Conservation (phyloP, 2,888 invertebrate genomes). For the Brachypalpus laphriformis region DNA sequence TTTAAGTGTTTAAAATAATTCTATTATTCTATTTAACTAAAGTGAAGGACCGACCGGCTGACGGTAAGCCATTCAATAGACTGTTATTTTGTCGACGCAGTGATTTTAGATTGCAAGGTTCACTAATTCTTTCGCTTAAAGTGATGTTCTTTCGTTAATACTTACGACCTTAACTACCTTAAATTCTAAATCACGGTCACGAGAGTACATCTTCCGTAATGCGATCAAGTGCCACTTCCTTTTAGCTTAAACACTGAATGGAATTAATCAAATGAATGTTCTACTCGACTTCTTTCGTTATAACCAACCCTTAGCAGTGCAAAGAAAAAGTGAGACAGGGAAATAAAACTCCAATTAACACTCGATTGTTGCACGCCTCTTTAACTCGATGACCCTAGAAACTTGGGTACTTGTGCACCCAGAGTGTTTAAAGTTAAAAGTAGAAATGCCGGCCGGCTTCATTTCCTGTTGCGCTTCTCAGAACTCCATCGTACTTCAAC, state of each 20-base stretch:
- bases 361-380: slow-evolving; percentile 63
- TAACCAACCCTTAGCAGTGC: slow-evolving; percentile 20
- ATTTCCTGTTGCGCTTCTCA: slow-evolving; percentile 67
- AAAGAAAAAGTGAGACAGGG: background rate
- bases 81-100: too few relatives aligned
- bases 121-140: too few relatives aligned
- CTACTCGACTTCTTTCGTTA: slow-evolving; percentile 1
- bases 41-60: too few relatives aligned
- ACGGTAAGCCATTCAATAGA: too few relatives aligned
- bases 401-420: slow-evolving; percentile 47
- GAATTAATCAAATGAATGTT: slow-evolving; percentile 52
- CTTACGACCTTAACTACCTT: too few relatives aligned
- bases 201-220: background rate
- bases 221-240: slow-evolving; percentile 1
- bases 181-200: background rate
- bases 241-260: slow-evolving; percentile 8
- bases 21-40: background rate
- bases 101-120: too few relatives aligned
- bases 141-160: background rate
- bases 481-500: slow-evolving; percentile 48
- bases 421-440: slow-evolving; percentile 52
- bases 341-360: slow-evolving; percentile 67
- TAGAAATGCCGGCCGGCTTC: slow-evolving; percentile 15
- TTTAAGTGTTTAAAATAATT: slow-evolving; percentile 26
- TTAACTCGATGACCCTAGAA: slow-evolving; percentile 57